A percentile compares a stretch with the other conserved stretches of the same genome.
Conservation (phyloP, 2,797 vertebrate species). For the Enteromius argenteus region DNA sequence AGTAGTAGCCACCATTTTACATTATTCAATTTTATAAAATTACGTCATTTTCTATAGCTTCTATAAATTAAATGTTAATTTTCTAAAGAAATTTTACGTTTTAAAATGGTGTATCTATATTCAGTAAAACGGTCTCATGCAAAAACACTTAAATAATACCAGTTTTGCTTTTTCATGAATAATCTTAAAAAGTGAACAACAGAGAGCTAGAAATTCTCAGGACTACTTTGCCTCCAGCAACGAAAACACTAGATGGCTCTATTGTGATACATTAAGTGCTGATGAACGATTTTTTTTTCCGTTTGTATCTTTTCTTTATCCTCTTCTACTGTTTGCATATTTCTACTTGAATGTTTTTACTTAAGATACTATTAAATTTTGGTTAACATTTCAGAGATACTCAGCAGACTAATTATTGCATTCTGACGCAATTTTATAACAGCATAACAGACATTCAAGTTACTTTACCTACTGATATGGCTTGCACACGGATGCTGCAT, state of each 20-base stretch:
- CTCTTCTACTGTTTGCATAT: slow-evolving; percentile 17
- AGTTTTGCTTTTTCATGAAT: background rate
- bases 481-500: slow-evolving; percentile 2
- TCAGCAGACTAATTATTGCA: slow-evolving; percentile 6
- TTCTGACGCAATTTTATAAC: slow-evolving; percentile 37
- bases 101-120: background rate
- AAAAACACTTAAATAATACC: background rate
- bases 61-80: background rate
- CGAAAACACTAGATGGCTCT: slow-evolving; percentile 66
- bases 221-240: slow-evolving; percentile 18
- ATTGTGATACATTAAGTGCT: slow-evolving; percentile 56
- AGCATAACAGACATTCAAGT: slow-evolving; percentile 18
- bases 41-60: background rate
- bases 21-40: background rate
- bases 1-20: background rate
- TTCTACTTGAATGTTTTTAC: slow-evolving; percentile 36
- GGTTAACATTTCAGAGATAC: slow-evolving; percentile 30
- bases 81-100: background rate
- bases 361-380: slow-evolving; percentile 35
- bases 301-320: slow-evolving; percentile 25
- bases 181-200: background rate
- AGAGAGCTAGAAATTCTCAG: background rate
- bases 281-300: slow-evolving; percentile 2
- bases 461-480: background rate
- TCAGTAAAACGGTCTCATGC: background rate